Evolutionary conservation across 1,140 invertebrate genomes (phyloP).

Genomic region (Cryptotermes secundus): DNA sequence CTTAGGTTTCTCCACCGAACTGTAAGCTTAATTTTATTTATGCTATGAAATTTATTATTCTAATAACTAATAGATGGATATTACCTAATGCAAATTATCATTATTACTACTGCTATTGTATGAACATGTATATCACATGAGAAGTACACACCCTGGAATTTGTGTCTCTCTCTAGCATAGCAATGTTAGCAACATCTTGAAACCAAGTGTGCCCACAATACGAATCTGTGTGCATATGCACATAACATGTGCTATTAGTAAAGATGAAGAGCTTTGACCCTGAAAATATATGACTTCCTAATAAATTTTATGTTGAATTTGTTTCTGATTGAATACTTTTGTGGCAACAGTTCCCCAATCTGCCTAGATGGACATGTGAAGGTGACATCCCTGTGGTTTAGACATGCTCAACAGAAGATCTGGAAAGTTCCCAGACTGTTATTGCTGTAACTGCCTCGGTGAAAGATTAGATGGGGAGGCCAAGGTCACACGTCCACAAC

Average conservation of each 20-base stretch:
- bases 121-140: neutral
- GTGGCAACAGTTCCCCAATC: no score
- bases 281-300: neutral
- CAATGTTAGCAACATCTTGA: neutral
- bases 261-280: neutral
- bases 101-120: neutral
- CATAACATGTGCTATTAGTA: neutral
- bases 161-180: neutral
- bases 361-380: no score
- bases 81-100: neutral
- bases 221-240: neutral
- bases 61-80: neutral
- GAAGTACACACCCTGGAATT: neutral
- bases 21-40: neutral
- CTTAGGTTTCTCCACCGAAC: neutral
- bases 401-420: no score
- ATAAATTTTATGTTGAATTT: conserved; percentile 19
- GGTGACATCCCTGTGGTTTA: no score
- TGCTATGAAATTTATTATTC: neutral
- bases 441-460: no score
- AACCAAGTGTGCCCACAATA: neutral
- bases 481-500: no score
- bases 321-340: neutral
- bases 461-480: no score
- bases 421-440: no score